These are phyloP conservation scores for Patella ulyssiponensis DNA, from an alignment of 2,888 invertebrate genomes.

Conservation along the genomic window DNA sequence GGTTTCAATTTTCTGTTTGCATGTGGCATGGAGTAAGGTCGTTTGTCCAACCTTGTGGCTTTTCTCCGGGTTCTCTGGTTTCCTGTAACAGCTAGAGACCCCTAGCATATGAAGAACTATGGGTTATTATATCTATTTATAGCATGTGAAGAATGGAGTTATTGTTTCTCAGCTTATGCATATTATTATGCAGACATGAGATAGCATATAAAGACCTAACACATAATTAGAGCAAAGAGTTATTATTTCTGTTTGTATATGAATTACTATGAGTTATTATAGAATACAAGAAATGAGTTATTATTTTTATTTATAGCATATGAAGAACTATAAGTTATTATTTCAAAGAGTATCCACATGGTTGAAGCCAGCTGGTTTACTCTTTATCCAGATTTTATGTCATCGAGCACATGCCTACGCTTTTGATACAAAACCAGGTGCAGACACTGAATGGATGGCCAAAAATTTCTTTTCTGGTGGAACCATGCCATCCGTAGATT, in stretches of 20 bases:
- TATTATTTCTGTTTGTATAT: background rate
- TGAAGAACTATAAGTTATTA: conserved; percentile 63
- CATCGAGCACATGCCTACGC: conserved; percentile 59
- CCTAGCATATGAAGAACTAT: background rate
- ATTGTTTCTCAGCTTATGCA: too few species aligned
- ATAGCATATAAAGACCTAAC: too few species aligned
- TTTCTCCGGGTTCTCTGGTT: too few species aligned
- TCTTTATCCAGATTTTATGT: conserved; percentile 63
- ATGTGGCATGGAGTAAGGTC: too few species aligned
- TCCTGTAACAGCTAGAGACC: too few species aligned
- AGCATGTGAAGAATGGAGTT: too few species aligned
- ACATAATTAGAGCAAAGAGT: too few species aligned
- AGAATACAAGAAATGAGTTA: too few species aligned
- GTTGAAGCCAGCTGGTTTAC: conserved; percentile 60
- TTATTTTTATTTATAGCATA: conserved; percentile 51
- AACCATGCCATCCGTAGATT: conserved; percentile 64
- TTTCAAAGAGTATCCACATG: conserved; percentile 61
- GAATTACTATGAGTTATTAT: too few species aligned
- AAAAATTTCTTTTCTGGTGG: conserved; percentile 67
- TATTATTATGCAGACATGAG: too few species aligned
- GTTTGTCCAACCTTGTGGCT: too few species aligned
- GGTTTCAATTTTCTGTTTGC: too few species aligned
- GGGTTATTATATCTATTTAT: conserved; percentile 24
- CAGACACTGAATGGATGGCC: conserved; percentile 68
- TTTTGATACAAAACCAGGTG: conserved; percentile 59